Base-by-base conservation (phyloP, 2,888 invertebrate genomes). In the Nycteola revayana region DNA sequence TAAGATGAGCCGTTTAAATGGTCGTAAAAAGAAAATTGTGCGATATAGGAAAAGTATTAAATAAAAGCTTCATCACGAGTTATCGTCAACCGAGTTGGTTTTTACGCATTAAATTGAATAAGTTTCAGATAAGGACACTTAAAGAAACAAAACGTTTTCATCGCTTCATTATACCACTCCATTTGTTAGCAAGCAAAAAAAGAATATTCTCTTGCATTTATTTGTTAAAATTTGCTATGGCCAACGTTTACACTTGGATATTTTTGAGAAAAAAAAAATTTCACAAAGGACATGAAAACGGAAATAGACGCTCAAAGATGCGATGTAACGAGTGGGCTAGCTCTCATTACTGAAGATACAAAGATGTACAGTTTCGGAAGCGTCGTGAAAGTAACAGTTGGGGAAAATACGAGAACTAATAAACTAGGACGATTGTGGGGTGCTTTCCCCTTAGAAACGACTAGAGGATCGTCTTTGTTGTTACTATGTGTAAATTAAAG, bases 261-360 rank as follows among this genome's bases (percentile, higher is more conserved):
- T 42, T 26, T 57, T 38, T 30, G 10, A 40, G 28, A n/a, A n/a
- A 35, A 36, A 37, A 49, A 36, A 41, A 33, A 25, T 20, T 38
- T 36, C 34, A 41, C 44, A 53, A 58, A 51, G 42, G 32, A 36
- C 42, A 45, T 39, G 32, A 41, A 42, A 48, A 33, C 54, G 58
- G 60, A 60, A 60, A 60, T 56, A 44, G 42, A 42, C 42, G 49
- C 37, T 58, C 56, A 60, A 60, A 56, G 58, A 42, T 45, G 32
- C 41, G 38, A 29, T 44, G 46, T 46, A 59, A 50, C 56, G 56
- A 59, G 52, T 43, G 41, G 45, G 37, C 52, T 25, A 39, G 41
- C 51, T 36, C 55, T 58, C 58, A 55, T 59, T 59, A 58, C 53
- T 18, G 22, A 27, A 32, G 20, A 32, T 17, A 59, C 52, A 55